Evolutionary conservation across 2,888 invertebrate species (phyloP).

Genomic region (Dasypolia templi): DNA sequence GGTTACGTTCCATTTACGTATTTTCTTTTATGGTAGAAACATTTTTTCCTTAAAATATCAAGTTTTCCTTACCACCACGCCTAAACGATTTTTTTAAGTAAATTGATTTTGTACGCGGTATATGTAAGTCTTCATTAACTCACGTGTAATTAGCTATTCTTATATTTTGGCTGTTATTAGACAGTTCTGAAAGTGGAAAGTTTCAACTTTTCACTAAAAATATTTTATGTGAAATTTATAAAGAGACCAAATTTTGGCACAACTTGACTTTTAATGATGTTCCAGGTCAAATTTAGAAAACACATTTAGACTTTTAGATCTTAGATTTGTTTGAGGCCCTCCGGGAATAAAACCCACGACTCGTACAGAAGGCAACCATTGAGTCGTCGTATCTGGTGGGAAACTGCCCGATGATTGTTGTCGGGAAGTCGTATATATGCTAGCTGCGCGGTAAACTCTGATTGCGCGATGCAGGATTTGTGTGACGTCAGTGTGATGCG

Average conservation of each 20-base stretch:
- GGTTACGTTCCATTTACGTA: neutral
- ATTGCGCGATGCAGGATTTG: no score
- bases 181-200: neutral
- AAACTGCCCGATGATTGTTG: no score
- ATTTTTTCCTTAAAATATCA: neutral
- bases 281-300: no score
- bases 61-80: neutral
- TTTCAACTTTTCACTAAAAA: neutral
- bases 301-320: neutral
- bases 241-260: no score
- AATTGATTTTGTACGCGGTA: neutral
- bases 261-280: neutral
- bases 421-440: no score
- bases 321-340: neutral
- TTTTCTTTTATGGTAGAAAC: neutral
- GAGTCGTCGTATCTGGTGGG: no score
- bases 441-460: no score
- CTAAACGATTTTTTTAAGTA: neutral
- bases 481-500: no score
- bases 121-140: slow-evolving; percentile 1
- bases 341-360: neutral
- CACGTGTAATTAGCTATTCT: neutral
- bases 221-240: neutral
- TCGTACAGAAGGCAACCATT: no score
- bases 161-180: neutral